These are phyloP conservation scores for Hypena proboscidalis DNA, from an alignment of 2,888 invertebrate genomes.

Conservation along the genomic window DNA sequence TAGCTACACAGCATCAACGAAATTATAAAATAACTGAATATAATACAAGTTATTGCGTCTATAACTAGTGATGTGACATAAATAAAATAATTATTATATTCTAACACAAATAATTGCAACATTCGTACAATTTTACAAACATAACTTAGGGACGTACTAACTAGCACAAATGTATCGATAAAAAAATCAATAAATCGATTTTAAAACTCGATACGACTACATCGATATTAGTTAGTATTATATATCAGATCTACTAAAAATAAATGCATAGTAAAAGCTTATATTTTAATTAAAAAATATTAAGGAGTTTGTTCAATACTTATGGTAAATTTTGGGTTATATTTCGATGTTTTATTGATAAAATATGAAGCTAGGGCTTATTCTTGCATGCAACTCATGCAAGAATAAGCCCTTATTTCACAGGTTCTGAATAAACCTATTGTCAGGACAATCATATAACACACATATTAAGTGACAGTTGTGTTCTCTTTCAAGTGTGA, in stretches of 20 bases:
- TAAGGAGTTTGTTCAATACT: conserved; percentile 20
- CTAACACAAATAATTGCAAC: conserved; percentile 17
- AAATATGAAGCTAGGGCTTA: conserved; percentile 2
- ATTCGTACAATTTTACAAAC: conserved; percentile 22
- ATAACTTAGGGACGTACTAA: conserved; percentile 28
- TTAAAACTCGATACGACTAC: not conserved
- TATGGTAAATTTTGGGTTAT: conserved; percentile 4
- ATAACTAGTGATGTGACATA: conserved; percentile 17
- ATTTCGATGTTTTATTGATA: conserved; percentile 19
- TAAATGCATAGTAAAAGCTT: conserved; percentile 41
- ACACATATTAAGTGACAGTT: too few species aligned
- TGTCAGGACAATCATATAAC: too few species aligned
- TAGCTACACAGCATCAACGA: too few species aligned
- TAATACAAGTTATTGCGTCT: too few species aligned
- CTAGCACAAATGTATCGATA: conserved; percentile 1
- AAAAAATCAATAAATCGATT: not conserved
- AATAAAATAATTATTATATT: conserved; percentile 31
- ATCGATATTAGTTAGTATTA: conserved; percentile 9
- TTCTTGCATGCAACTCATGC: too few species aligned
- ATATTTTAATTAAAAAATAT: conserved; percentile 13
- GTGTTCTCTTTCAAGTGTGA: too few species aligned
- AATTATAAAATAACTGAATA: too few species aligned
- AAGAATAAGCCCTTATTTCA: too few species aligned
- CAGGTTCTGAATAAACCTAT: too few species aligned
- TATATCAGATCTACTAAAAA: conserved; percentile 30